Evolutionary conservation across 2,888 invertebrate species (phyloP).

Genomic region (Hemaris fuciformis): DNA sequence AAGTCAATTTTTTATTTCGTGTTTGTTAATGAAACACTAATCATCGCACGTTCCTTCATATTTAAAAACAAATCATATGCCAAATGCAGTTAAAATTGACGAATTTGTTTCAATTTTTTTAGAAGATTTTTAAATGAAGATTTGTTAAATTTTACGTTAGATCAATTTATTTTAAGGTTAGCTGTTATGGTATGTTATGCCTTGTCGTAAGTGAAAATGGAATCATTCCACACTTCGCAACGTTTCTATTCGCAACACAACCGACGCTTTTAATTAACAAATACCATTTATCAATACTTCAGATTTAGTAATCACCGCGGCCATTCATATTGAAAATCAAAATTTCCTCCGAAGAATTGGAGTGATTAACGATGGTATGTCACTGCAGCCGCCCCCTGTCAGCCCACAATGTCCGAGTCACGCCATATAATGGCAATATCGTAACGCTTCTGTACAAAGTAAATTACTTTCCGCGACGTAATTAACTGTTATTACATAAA

Average conservation of each 20-base stretch:
- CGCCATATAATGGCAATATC: conserved; percentile 74
- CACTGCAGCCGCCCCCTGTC: conserved; percentile 64
- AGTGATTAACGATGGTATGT: conserved; percentile 77
- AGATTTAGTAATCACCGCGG: conserved; percentile 62
- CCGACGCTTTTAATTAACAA: conserved; percentile 54
- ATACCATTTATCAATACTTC: conserved; percentile 64
- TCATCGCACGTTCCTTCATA: no score
- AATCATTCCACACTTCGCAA: neutral
- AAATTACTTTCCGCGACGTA: conserved; percentile 65
- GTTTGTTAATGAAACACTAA: no score
- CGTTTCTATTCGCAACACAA: conserved; percentile 24
- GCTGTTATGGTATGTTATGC: no score
- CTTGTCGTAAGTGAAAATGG: no score
- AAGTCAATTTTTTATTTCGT: neutral
- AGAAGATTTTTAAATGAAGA: no score
- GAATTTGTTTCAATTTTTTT: no score
- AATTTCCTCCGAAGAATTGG: conserved; percentile 67
- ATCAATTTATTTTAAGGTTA: no score
- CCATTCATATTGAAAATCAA: conserved; percentile 75
- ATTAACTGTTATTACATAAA: conserved; percentile 62
- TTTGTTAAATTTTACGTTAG: no score
- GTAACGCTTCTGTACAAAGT: conserved; percentile 63
- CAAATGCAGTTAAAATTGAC: no score
- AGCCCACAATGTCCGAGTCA: conserved; percentile 69
- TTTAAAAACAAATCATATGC: no score